These are phyloP conservation scores for Pogonus chalceus DNA, from an alignment of 1,140 invertebrate genomes.

Conservation along the genomic window DNA sequence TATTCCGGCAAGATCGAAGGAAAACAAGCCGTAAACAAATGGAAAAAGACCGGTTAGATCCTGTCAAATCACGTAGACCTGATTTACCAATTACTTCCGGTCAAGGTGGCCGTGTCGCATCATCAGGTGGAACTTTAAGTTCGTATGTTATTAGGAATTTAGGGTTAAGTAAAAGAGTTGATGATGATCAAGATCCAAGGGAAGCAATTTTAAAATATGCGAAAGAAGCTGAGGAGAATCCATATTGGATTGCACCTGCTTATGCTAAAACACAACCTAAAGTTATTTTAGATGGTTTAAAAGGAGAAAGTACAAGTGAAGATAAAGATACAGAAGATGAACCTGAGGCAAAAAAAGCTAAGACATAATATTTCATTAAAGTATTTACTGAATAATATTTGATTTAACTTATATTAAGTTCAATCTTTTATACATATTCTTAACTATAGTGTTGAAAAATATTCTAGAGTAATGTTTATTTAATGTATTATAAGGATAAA, in stretches of 20 bases:
- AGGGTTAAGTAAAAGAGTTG: constrained; percentile 83
- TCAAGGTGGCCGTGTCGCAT: constrained; percentile 85
- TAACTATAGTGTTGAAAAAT: too few species aligned
- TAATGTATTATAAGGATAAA: too few species aligned
- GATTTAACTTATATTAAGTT: too few species aligned
- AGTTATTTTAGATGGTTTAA: constrained; percentile 52
- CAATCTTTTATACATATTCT: too few species aligned
- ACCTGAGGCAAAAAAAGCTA: constrained; percentile 41
- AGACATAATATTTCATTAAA: too few species aligned
- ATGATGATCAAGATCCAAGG: constrained; percentile 93
- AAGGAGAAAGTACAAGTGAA: constrained; percentile 35
- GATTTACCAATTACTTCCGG: constrained; percentile 93
- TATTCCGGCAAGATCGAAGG: constrained; percentile 88
- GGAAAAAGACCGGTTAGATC: constrained; percentile 87
- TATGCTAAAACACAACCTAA: constrained; percentile 78
- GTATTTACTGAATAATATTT: too few species aligned
- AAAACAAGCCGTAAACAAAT: constrained; percentile 83
- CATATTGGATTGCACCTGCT: constrained; percentile 90
- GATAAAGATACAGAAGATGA: constrained; percentile 47
- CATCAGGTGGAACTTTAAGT: constrained; percentile 90
- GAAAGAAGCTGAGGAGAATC: constrained; percentile 93
- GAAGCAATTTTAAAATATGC: constrained; percentile 95
- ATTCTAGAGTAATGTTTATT: too few species aligned
- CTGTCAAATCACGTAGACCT: constrained; percentile 83
- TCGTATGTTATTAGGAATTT: constrained; percentile 96